Evolutionary conservation across 53 echinoderm and acorn worm species (phyloP), one percentile per base, ranked within the genome.

Genomic region (Stichopus horrens): DNA sequence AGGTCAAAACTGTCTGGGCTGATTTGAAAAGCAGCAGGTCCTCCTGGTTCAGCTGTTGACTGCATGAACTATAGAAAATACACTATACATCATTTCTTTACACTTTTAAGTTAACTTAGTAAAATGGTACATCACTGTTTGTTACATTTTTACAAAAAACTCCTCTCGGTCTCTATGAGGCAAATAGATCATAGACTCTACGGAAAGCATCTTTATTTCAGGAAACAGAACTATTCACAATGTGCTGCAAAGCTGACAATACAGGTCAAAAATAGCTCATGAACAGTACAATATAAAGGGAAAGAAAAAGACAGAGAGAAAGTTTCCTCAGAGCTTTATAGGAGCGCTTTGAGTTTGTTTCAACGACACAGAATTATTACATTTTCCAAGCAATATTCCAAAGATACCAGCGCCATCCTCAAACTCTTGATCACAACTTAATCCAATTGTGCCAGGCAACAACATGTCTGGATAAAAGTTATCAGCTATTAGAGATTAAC

Each of bases 101-200:
- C 81, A 81, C 10, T 80, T 80, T 71, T 71, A 56, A 56, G 8
- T 81, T n/a, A 56, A 80, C 56, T 56, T 81, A 56, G 58, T 37
- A 37, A 79, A 81, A 81, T 81, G 81, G 21, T 81, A 81, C 81
- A 81, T 81, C 81, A 81, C 81, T 81, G 55, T 76, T 81, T 81
- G 37, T 57, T 81, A 81, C 81, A 81, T 58, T 81, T 81, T 13
- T 81, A 22, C 58, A 81, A 56, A 53, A 71, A 71, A 37, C 37
- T 71, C 71, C 71, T 71, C 71, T 16, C 19, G 18, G 59, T 18
- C 5, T 71, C 37, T 37, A 37, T 71, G 71, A 71, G 71, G 71
- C 71, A 71, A 71, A 71, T 81, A 57, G 9, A 54, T 54, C 10
- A 81, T 81, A 81, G 19, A 81, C 81, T 81, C 21, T 81, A 81